phyloP scores from a whole-genome alignment of 2,888 invertebrate genomes.

The Copidosoma aretas region DNA sequence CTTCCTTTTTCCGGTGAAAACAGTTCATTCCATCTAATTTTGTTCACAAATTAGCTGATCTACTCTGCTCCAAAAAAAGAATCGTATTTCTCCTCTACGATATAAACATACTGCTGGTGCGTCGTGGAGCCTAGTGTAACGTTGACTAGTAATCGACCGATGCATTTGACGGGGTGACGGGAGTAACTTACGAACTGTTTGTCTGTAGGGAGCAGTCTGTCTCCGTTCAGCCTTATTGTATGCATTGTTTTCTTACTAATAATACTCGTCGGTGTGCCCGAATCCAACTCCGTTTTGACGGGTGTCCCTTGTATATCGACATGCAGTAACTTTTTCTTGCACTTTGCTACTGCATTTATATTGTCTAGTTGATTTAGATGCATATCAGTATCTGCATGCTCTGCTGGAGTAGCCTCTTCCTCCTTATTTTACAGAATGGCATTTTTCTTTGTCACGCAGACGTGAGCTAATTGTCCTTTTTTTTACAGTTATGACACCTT shows the following conservation, averaged over 20 bases:
- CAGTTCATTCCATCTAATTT: no score
- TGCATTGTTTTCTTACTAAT: not conserved
- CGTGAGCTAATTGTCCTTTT: not conserved
- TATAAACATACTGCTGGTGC: no score
- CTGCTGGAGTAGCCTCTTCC: not conserved
- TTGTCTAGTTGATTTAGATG: not conserved
- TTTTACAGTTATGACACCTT: slow-evolving; percentile 2
- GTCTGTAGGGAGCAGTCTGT: no score
- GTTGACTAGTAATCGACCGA: no score
- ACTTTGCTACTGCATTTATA: not conserved
- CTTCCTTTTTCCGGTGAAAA: no score
- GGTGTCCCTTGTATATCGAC: not conserved
- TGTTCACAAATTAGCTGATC: no score
- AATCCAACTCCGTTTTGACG: not conserved
- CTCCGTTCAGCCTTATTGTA: not conserved
- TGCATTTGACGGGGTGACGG: no score
- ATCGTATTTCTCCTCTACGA: no score
- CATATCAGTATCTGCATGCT: not conserved
- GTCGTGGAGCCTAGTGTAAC: no score
- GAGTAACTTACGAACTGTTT: no score
- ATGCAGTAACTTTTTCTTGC: not conserved
- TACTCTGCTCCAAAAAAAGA: no score
- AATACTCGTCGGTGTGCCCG: not conserved
- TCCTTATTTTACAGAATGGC: not conserved
- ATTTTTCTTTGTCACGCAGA: not conserved